Percentiles rank a stretch among this genome's conserved stretches.
Evolutionary conservation across 2,888 invertebrate species (phyloP).

Genomic region (Eremobia ochroleuca): DNA sequence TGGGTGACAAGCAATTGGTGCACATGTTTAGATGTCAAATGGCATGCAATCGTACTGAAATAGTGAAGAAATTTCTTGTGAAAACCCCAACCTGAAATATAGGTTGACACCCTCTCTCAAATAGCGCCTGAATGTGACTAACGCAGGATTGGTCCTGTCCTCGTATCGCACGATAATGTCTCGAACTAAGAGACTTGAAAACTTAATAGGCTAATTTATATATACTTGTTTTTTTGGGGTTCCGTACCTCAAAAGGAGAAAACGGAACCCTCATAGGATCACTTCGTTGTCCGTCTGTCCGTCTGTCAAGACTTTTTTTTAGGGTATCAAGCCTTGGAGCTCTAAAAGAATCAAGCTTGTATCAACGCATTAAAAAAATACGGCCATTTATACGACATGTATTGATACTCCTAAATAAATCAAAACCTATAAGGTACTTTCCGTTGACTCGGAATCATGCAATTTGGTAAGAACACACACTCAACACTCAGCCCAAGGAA

Average conservation of each 20-base stretch:
- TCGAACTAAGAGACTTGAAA: not conserved
- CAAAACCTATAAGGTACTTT: no score
- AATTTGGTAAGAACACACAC: no score
- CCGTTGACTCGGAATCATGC: no score
- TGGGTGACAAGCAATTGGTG: not conserved
- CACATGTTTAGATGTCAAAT: not conserved
- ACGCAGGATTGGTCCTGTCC: not conserved
- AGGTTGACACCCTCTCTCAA: constrained; percentile 2
- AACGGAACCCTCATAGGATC: no score
- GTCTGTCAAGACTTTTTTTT: no score
- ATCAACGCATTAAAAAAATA: no score
- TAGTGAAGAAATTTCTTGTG: not conserved
- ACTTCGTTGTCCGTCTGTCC: no score
- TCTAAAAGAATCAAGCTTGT: no score
- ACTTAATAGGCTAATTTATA: constrained; percentile 10
- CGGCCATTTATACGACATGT: no score
- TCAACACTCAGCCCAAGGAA: not conserved
- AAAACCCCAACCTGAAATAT: not conserved
- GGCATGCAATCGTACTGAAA: not conserved
- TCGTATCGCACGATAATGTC: not conserved
- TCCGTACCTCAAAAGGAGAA: no score
- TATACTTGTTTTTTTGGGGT: not conserved
- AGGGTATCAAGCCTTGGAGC: no score
- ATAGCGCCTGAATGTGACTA: constrained; percentile 13
- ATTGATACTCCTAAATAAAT: no score